A percentile compares a stretch with the other conserved stretches of the same genome.
phyloP scores from a whole-genome alignment of 2,113 vertebrate species.

The Campylomormyrus numenius region DNA sequence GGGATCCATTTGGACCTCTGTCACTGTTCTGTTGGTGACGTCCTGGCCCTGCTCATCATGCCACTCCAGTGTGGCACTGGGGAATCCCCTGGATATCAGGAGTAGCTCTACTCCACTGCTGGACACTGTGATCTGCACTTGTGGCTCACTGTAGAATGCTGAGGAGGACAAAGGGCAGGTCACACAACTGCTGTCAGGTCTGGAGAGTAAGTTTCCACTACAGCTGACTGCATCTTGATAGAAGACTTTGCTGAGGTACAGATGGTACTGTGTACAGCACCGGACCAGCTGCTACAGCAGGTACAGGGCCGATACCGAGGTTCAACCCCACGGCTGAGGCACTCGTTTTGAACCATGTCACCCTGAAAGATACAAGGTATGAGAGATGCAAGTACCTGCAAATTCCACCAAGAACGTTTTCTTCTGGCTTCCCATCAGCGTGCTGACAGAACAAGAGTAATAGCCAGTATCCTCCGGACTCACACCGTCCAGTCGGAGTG shows the following conservation, averaged over 20 bases:
- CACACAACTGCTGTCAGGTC: not conserved
- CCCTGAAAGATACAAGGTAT: not conserved
- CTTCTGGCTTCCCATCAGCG: slow-evolving; percentile 32
- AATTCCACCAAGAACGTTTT: slow-evolving; percentile 34
- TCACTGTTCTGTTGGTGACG: slow-evolving; percentile 29
- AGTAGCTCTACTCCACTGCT: slow-evolving; percentile 20
- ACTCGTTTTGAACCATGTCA: not conserved
- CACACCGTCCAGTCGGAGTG: slow-evolving; percentile 35
- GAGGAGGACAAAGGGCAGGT: not conserved
- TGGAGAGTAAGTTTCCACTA: not conserved
- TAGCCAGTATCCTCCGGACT: slow-evolving; percentile 30
- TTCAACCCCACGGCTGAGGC: not conserved
- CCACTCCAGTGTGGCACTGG: slow-evolving; percentile 37
- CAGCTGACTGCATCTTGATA: not conserved
- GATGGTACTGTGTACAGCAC: not conserved
- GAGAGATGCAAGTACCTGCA: slow-evolving; percentile 33
- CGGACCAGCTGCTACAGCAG: not conserved
- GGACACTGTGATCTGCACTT: slow-evolving; percentile 20
- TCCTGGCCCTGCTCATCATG: slow-evolving; percentile 25
- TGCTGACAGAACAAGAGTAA: slow-evolving; percentile 43
- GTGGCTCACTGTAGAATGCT: slow-evolving; percentile 42
- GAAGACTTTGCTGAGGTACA: not conserved
- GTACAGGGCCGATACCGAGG: not conserved
- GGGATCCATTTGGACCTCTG: slow-evolving; percentile 13
- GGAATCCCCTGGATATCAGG: slow-evolving; percentile 35